Evolutionary conservation across 1,140 invertebrate genomes (phyloP).

Genomic region (Zaprionus nigranus): DNA sequence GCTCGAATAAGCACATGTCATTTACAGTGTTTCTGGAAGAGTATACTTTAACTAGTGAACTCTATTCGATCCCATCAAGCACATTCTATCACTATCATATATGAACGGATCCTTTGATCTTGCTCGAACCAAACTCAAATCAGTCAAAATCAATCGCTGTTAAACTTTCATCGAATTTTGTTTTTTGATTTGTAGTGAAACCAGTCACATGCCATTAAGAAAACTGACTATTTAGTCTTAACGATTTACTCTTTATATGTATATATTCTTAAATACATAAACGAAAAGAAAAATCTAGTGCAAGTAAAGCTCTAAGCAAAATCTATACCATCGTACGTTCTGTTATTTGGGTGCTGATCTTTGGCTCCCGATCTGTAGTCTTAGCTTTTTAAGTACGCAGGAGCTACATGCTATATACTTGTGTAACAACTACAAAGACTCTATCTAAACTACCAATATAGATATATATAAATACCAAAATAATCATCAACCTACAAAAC

Average conservation of each 20-base stretch:
- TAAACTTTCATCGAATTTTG: conserved; percentile 10
- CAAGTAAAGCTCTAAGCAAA: conserved; percentile 68
- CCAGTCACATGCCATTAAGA: background rate
- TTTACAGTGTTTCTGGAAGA: background rate
- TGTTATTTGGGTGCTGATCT: conserved; percentile 62
- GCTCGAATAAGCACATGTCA: background rate
- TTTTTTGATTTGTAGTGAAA: conserved; percentile 47
- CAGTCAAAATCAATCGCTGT: conserved; percentile 29
- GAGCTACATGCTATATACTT: conserved; percentile 50
- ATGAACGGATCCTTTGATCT: background rate
- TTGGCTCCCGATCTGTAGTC: conserved; percentile 63
- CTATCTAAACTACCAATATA: conserved; percentile 14
- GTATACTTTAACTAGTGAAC: background rate
- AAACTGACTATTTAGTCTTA: conserved; percentile 36
- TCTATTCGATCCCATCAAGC: conserved; percentile 22
- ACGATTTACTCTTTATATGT: conserved; percentile 26
- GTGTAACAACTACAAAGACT: conserved; percentile 10
- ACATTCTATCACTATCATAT: conserved; percentile 25
- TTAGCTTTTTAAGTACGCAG: conserved; percentile 73
- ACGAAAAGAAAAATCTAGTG: conserved; percentile 58
- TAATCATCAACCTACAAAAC: conserved; percentile 20
- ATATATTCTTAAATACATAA: conserved; percentile 31
- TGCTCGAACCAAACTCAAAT: conserved; percentile 7
- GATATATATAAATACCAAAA: conserved; percentile 18
- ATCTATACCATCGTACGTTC: conserved; percentile 44